Evolutionary conservation across 1,140 invertebrate genomes (phyloP).

Genomic region (Magallana ariakensis): DNA sequence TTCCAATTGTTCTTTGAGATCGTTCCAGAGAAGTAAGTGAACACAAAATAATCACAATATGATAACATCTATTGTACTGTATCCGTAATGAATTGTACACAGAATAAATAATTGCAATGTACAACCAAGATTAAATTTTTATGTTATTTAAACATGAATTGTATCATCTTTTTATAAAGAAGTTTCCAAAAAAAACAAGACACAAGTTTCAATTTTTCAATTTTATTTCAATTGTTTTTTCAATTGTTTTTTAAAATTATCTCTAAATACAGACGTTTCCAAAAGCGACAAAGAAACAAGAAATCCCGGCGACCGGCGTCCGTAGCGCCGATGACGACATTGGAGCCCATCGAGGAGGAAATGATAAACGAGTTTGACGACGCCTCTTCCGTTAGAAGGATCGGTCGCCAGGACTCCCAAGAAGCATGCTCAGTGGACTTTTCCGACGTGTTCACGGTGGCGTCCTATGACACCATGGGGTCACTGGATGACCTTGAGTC

Average conservation of each 20-base stretch:
- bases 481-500: constrained; percentile 43
- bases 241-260: too few species aligned
- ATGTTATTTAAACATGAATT: too few species aligned
- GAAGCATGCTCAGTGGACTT: constrained; percentile 23
- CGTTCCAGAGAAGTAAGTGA: constrained; percentile 51
- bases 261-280: constrained; percentile 17
- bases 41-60: too few species aligned
- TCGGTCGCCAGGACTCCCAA: neutral
- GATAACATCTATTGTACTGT: too few species aligned
- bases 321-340: constrained; percentile 24
- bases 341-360: constrained; percentile 7
- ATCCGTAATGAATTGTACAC: too few species aligned
- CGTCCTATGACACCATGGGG: constrained; percentile 38
- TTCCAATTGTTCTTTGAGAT: constrained; percentile 49
- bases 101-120: too few species aligned
- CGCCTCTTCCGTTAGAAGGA: constrained; percentile 12
- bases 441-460: constrained; percentile 42
- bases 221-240: too few species aligned
- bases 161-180: neutral
- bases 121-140: too few species aligned
- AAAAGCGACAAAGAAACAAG: constrained; percentile 38
- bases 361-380: constrained; percentile 4
- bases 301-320: constrained; percentile 36
- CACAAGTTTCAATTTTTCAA: neutral
- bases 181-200: neutral